Base-by-base conservation (phyloP, 2,113 vertebrate species). In the Indicator maculatus region DNA sequence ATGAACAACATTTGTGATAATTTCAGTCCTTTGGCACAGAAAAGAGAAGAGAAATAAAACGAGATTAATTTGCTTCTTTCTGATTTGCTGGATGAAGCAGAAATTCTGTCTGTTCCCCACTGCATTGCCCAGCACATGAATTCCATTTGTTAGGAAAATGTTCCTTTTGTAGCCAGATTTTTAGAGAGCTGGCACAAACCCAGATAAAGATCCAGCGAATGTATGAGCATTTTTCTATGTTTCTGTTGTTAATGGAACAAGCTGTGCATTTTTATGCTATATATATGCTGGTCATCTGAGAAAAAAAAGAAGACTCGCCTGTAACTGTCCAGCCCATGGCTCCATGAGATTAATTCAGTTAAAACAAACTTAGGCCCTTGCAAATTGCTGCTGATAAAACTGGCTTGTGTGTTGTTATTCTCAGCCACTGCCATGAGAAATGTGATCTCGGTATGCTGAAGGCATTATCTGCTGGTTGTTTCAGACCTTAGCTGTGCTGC, bases 51-150 rank as follows among this genome's bases (percentile, higher is more conserved):
- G 67, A 82, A 74, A 73, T n/a, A 24, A 52, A 52, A 52, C 21
- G 17, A 73, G 56, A 41, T 45, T 77, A 31, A 59, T 77, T 95
- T 91, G 67, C 67, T 94, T 81, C 71, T 80, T 93, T 74, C 75
- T 86, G 78, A 76, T 82, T 56, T 3, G 0, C 33, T 83, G 77
- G 76, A 39, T 71, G 56, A 55, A 38, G 50, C 1, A 91, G 53
- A 91, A 96, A 89, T 79, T 84, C 83, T 92, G 23, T n/a, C 63
- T 91, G 71, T 17, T 77, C 84, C 85, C 71, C 53, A 74, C 66
- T 19, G 81, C 78, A 66, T 85, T 88, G 85, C 75, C 47, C 70
- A 77, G 81, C 56, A 66, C 15, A n/a, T 2, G 8, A 87, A 94
- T 94, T 73, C 58, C 27, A 78, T 86, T 74, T 85, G 23, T 88